Conservation (phyloP, 2,797 vertebrate genomes). For the Microctenopoma steveboyesi region DNA sequence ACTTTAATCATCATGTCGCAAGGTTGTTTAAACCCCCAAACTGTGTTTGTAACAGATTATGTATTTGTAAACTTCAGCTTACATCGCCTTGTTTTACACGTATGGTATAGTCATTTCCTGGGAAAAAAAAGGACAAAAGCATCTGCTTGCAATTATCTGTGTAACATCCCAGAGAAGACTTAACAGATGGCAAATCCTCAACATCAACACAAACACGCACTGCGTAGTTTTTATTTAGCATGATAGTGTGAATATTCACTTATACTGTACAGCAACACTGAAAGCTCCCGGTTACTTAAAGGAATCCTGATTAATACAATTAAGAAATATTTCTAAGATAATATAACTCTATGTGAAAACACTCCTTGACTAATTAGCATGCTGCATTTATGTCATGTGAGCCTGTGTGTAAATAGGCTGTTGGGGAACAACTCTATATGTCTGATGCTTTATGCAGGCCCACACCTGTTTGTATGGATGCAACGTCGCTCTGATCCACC, state of each 20-base stretch:
- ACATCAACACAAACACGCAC: constrained; percentile 21
- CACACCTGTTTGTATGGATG: constrained; percentile 43
- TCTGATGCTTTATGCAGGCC: constrained; percentile 8
- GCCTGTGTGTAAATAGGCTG: background rate
- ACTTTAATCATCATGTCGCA: too few species aligned
- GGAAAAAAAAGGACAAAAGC: background rate
- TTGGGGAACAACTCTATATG: background rate
- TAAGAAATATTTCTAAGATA: constrained; percentile 13
- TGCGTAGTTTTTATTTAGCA: constrained; percentile 1
- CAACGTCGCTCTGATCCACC: constrained; percentile 14
- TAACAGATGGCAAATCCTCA: constrained; percentile 32
- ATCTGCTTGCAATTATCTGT: constrained; percentile 40
- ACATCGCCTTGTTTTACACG: constrained; percentile 9
- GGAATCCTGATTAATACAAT: constrained; percentile 1
- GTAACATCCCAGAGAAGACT: constrained; percentile 21
- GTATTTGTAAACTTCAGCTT: background rate
- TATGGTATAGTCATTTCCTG: constrained; percentile 8
- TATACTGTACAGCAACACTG: constrained; percentile 1
- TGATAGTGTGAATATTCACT: constrained; percentile 2
- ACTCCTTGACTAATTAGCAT: background rate
- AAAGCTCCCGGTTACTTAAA: constrained; percentile 18
- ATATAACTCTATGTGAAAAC: background rate
- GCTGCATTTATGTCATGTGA: background rate
- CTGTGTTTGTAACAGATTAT: background rate
- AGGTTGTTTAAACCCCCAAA: background rate